Evolutionary conservation across 2,888 invertebrate species (phyloP).

Genomic region (Metellina segmentata): DNA sequence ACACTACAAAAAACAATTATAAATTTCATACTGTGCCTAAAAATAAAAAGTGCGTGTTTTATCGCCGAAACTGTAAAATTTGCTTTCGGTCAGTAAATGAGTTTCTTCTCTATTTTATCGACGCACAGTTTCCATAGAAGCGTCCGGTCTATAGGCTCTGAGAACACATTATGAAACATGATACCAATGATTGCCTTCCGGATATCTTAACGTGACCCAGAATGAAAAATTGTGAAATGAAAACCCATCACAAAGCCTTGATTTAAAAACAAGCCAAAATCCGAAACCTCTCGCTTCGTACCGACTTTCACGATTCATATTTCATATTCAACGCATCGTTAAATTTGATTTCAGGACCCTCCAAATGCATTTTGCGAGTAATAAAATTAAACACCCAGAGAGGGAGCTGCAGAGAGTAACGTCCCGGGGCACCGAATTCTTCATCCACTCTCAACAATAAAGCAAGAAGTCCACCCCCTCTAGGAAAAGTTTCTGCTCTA

Average conservation of each 20-base stretch:
- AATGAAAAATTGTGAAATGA: not conserved
- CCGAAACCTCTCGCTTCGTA: not conserved
- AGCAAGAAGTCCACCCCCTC: not conserved
- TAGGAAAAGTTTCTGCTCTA: conserved; percentile 16
- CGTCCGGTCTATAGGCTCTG: no score
- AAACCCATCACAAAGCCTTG: not conserved
- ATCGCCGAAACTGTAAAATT: no score
- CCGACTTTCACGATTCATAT: not conserved
- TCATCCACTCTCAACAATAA: conserved; percentile 22
- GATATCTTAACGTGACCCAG: not conserved
- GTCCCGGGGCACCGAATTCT: conserved; percentile 32
- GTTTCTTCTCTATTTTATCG: no score
- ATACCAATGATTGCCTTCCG: not conserved
- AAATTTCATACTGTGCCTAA: no score
- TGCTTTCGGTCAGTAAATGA: no score
- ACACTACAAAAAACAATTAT: no score
- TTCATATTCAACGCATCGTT: not conserved
- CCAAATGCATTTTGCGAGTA: not conserved
- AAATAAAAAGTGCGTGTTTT: no score
- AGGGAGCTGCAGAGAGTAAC: not conserved
- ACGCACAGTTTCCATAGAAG: no score
- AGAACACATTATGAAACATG: no score
- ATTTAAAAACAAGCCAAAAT: not conserved
- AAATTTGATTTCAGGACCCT: not conserved
- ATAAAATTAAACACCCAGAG: conserved; percentile 20